phyloP scores from a whole-genome alignment of 1,140 invertebrate genomes.

The Charaxes varanes region DNA sequence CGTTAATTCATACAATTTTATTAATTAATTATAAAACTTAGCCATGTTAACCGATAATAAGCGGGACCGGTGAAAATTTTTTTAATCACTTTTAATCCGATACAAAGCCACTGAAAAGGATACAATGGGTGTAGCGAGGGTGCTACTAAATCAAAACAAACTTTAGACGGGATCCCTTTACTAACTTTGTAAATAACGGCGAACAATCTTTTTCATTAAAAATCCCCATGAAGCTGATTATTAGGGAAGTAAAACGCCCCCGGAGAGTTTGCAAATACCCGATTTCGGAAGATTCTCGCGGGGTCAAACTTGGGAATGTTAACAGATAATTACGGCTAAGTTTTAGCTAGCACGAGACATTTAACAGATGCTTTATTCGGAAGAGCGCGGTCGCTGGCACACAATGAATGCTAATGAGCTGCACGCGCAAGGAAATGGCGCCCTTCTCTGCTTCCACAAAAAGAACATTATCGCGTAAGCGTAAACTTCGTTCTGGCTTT shows the following conservation, averaged over 20 bases:
- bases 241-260: constrained; percentile 64
- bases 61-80: constrained; percentile 6
- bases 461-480: constrained; percentile 28
- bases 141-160: constrained; percentile 70
- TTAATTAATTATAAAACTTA: constrained; percentile 2
- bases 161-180: constrained; percentile 61
- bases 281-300: constrained; percentile 59
- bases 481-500: constrained; percentile 29
- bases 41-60: constrained; percentile 1
- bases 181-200: constrained; percentile 67
- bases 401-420: constrained; percentile 68
- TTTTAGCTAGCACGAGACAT: constrained; percentile 70
- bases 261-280: constrained; percentile 48
- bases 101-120: constrained; percentile 58
- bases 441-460: constrained; percentile 32
- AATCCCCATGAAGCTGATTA: constrained; percentile 68
- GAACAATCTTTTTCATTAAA: constrained; percentile 72
- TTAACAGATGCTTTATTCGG: constrained; percentile 72
- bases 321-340: constrained; percentile 72
- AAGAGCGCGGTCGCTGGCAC: constrained; percentile 58
- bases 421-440: constrained; percentile 25
- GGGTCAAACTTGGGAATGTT: constrained; percentile 71
- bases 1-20: no score
- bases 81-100: constrained; percentile 62
- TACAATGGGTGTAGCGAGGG: constrained; percentile 48